Base-by-base conservation (phyloP, 2,888 invertebrate genomes). In the Ethmia dodecea region DNA sequence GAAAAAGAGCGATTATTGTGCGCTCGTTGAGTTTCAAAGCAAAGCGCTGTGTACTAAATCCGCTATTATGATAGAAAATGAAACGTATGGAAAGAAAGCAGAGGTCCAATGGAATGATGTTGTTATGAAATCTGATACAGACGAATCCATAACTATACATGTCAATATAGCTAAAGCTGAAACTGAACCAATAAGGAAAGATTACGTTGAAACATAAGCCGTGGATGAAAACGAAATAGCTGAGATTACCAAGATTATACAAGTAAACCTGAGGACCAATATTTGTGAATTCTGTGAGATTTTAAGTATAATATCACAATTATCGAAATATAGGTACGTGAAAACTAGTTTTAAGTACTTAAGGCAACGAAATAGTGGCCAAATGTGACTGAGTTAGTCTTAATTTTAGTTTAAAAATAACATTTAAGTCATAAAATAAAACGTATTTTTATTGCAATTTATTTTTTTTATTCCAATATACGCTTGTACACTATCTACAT, bases 71-170 rank as follows among this genome's bases (percentile, higher is more conserved):
- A 83, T 86, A 37, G 84, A 86, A 37, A 83, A 84, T 38, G 84
- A 84, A 50, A 61, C 74, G 0, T 86, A 84, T 31, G 77, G 83
- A 5, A 86, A 84, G 53, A 84, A 84, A 47, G 83, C 84, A 1
- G 84, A 86, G 47, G 73, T 86, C 0, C 83, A 86, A 48, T 86
- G 84, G 81, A 80, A 73, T 34, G 84, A 86, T 45, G 67, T 80
- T 0, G 63, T 81, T 1, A 63, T 81, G 63, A 84, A 84, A 42
- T 69, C 83, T 0, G 83, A 84, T n/a, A 69, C 52, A 8, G 84
- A 86, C 38, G 86, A 86, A 58, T 75, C 86, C 6, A 81, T 86
- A 12, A 86, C 84, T 1, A 84, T 86, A 24, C 86, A 86, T 44
- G 86, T 86, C 1, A 83, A 83, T 43, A 81, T 86, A 31, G 75